phyloP scores from a whole-genome alignment of 2,113 vertebrate genomes.

The Poeciliopsis occidentalis region DNA sequence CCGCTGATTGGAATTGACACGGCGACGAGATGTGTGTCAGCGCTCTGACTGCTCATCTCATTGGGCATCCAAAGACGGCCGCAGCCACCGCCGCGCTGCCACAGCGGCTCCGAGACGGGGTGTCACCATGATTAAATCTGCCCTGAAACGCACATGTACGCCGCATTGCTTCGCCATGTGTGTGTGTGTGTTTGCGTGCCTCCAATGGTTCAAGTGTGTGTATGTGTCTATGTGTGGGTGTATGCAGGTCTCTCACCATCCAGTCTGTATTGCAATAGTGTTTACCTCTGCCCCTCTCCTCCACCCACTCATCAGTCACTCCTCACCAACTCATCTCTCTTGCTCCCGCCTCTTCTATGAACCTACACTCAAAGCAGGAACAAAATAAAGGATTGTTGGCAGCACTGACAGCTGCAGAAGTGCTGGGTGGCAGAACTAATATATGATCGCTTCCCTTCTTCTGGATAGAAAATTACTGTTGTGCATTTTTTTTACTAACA shows the following conservation, averaged over 20 bases:
- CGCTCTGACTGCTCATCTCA: constrained; percentile 81
- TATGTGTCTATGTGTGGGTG: constrained; percentile 32
- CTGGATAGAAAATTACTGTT: constrained; percentile 25
- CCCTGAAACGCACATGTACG: constrained; percentile 44
- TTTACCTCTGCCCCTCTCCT: constrained; percentile 68
- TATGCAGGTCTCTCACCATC: constrained; percentile 42
- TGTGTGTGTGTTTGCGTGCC: constrained; percentile 22
- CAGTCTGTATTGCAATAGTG: constrained; percentile 58
- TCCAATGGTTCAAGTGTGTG: constrained; percentile 18
- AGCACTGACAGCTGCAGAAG: constrained; percentile 52
- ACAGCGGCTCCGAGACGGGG: constrained; percentile 55
- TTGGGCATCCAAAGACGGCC: constrained; percentile 64
- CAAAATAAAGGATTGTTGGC: constrained; percentile 27
- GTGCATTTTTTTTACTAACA: constrained; percentile 28
- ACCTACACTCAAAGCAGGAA: constrained; percentile 55
- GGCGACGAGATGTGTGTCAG: constrained; percentile 78
- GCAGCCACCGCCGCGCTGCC: constrained; percentile 56
- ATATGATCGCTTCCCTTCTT: constrained; percentile 21
- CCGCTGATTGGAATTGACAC: constrained; percentile 81
- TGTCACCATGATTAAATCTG: constrained; percentile 74
- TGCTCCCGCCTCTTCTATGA: constrained; percentile 52
- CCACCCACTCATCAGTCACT: constrained; percentile 69
- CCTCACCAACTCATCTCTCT: constrained; percentile 60
- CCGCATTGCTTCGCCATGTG: constrained; percentile 4
- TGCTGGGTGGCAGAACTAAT: constrained; percentile 36